Conservation (phyloP, 2,797 vertebrate genomes). For the Gadopsis bispinosus region DNA sequence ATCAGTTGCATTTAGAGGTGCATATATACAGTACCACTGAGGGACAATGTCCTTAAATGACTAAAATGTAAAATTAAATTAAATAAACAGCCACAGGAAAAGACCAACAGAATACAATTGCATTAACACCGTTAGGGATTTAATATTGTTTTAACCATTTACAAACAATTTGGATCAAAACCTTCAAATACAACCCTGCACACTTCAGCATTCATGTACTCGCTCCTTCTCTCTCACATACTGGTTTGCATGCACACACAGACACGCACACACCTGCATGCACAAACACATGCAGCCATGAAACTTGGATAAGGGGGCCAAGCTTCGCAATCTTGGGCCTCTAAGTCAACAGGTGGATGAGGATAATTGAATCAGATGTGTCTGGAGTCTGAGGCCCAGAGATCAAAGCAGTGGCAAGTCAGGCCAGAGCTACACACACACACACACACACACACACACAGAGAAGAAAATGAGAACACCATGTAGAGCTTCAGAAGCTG, state of each 20-base stretch:
- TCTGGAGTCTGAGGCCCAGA: conserved; percentile 82
- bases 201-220: conserved; percentile 7
- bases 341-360: conserved; percentile 89
- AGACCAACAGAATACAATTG: neutral
- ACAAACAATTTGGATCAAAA: conserved; percentile 10
- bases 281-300: conserved; percentile 60
- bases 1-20: neutral
- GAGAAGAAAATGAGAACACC: conserved; percentile 68
- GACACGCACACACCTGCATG: conserved; percentile 7
- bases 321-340: conserved; percentile 81
- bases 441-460: conserved; percentile 30
- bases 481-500: conserved; percentile 75
- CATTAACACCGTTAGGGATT: neutral
- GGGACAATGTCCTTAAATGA: neutral
- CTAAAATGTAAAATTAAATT: neutral
- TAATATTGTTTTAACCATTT: neutral
- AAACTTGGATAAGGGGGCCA: conserved; percentile 74
- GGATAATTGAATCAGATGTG: conserved; percentile 89
- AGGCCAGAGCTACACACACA: conserved; percentile 69
- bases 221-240: neutral
- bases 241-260: neutral
- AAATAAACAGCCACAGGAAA: neutral
- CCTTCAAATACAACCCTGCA: conserved; percentile 18
- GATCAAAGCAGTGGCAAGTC: conserved; percentile 84
- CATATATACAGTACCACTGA: neutral